Percentiles rank a stretch among this genome's conserved stretches.
Conservation (phyloP, 2,113 vertebrate species). For the Macquaria ambigua region DNA sequence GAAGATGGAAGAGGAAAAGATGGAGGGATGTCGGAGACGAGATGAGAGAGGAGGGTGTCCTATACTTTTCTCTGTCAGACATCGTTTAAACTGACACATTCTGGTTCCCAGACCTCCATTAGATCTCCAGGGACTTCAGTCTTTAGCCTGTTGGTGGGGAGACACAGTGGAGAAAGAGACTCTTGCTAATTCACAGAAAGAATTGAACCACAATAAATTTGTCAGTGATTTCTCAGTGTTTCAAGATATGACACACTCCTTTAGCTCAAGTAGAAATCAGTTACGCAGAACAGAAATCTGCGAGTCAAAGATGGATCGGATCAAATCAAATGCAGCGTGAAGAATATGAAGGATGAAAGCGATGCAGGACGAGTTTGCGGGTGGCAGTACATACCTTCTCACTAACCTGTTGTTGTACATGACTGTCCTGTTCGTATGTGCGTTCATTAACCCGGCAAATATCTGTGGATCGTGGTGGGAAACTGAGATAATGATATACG, state of each 20-base stretch:
- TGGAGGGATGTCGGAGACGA: background rate
- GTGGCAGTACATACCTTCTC: too few species aligned
- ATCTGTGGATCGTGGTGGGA: background rate
- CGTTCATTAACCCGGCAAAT: background rate
- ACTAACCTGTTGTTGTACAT: too few species aligned
- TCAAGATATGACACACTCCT: background rate
- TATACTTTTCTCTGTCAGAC: background rate
- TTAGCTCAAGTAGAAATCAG: background rate
- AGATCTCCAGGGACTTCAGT: background rate
- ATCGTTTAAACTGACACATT: background rate
- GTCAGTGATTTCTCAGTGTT: background rate
- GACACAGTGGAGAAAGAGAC: background rate
- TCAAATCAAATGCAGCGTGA: too few species aligned
- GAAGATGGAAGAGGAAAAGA: slow-evolving; percentile 1
- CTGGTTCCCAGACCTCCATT: background rate
- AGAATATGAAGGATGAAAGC: slow-evolving; percentile 8
- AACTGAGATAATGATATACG: background rate
- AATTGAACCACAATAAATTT: background rate
- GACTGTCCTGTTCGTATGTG: too few species aligned
- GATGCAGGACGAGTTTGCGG: background rate
- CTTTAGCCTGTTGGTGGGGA: background rate
- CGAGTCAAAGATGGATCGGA: background rate
- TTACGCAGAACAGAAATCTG: background rate
- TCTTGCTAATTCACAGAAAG: background rate
- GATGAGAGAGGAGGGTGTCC: background rate